phyloP scores from a whole-genome alignment of 2,888 invertebrate species.

The Epirrhoe tristata region DNA sequence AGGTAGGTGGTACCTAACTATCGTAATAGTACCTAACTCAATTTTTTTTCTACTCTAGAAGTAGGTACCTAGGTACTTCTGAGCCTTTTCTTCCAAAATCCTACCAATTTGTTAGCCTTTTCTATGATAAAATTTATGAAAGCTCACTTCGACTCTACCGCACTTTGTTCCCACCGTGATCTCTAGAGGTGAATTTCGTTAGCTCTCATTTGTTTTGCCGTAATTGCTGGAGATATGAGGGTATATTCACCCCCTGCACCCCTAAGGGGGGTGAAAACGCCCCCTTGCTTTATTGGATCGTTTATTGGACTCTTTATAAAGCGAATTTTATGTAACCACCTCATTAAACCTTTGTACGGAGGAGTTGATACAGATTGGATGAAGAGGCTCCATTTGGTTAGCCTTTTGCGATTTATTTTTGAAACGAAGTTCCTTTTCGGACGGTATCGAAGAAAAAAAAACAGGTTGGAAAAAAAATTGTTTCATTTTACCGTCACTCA shows the following conservation, averaged over 20 bases:
- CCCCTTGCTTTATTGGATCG: constrained; percentile 68
- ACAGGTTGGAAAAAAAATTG: too few species aligned
- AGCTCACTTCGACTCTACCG: constrained; percentile 49
- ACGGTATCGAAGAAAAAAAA: too few species aligned
- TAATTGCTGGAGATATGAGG: constrained; percentile 81
- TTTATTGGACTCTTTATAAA: constrained; percentile 68
- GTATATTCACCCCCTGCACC: constrained; percentile 57
- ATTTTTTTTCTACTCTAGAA: too few species aligned
- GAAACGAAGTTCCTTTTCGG: too few species aligned
- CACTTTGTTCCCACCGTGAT: constrained; percentile 49
- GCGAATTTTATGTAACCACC: constrained; percentile 69
- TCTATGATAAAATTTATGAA: not conserved
- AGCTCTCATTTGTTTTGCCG: constrained; percentile 82
- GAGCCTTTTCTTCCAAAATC: too few species aligned
- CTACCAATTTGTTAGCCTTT: too few species aligned
- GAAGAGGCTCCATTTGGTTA: constrained; percentile 32
- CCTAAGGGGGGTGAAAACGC: constrained; percentile 50
- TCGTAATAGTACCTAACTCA: too few species aligned
- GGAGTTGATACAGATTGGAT: constrained; percentile 33
- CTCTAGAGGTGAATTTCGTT: constrained; percentile 81
- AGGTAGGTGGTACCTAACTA: too few species aligned
- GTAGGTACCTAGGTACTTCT: too few species aligned
- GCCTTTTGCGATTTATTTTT: constrained; percentile 32
- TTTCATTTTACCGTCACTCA: too few species aligned
- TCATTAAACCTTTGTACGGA: constrained; percentile 53